These are phyloP conservation scores for Todiramphus chloris DNA, from an alignment of 2,113 vertebrate species.

Conservation along the genomic window DNA sequence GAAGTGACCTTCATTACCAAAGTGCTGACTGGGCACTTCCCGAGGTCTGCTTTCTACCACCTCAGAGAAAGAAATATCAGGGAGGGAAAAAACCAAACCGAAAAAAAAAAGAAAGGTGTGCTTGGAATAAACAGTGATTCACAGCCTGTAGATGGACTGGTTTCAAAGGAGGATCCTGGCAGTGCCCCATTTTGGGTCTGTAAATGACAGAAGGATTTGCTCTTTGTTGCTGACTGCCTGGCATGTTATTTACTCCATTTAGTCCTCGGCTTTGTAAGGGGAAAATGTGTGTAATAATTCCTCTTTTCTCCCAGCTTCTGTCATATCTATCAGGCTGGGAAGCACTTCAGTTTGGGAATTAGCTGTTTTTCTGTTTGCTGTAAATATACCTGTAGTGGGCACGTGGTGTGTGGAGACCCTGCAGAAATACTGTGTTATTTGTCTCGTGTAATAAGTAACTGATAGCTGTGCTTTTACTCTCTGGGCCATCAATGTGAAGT, in stretches of 20 bases:
- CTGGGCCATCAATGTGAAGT: background rate
- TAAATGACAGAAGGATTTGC: background rate
- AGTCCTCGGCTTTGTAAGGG: background rate
- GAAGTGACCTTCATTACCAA: constrained; percentile 24
- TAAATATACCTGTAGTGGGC: background rate
- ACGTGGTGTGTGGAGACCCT: fast-evolving
- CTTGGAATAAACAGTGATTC: background rate
- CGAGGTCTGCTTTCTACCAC: background rate
- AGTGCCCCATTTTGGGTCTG: background rate
- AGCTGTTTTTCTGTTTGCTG: background rate
- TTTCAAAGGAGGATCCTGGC: background rate
- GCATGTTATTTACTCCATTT: background rate
- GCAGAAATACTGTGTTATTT: background rate
- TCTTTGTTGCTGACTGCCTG: background rate
- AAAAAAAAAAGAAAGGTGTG: background rate
- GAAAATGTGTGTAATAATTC: background rate
- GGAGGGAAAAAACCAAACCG: background rate
- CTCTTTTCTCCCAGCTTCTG: background rate
- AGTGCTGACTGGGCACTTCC: constrained; percentile 35
- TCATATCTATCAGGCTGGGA: background rate
- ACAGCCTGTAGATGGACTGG: background rate
- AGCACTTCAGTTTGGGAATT: background rate
- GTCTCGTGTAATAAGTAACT: too few species aligned
- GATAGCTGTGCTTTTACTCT: background rate
- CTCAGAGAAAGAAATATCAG: background rate